Percentiles rank a stretch among this genome's conserved stretches.
Conservation (phyloP, 2,888 invertebrate species). For the Melanotus villosus region DNA sequence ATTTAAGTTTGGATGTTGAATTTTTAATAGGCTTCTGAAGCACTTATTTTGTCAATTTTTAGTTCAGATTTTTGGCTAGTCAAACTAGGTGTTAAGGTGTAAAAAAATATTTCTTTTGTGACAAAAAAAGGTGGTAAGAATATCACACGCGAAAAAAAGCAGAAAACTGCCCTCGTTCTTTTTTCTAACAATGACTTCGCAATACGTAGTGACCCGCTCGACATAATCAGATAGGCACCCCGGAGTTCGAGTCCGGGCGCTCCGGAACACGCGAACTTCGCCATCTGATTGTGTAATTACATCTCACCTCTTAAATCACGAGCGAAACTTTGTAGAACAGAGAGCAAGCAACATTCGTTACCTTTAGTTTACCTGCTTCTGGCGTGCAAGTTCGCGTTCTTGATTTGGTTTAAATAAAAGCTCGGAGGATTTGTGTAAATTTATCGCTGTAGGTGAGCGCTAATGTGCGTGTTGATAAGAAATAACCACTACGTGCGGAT, state of each 20-base stretch:
- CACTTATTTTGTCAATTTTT: no score
- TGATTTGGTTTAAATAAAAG: conserved; percentile 52
- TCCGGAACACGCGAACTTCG: conserved; percentile 57
- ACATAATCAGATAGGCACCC: conserved; percentile 56
- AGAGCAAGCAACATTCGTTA: conserved; percentile 45
- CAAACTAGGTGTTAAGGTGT: no score
- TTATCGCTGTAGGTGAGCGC: conserved; percentile 42
- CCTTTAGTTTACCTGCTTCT: no score
- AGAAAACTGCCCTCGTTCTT: conserved; percentile 14
- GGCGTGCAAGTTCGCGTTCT: conserved; percentile 45
- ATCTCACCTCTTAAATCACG: conserved; percentile 58
- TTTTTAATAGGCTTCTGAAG: no score
- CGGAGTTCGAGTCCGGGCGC: conserved; percentile 54
- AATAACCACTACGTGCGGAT: conserved; percentile 38
- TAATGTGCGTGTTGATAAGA: conserved; percentile 49
- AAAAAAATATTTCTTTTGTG: no score
- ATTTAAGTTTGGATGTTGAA: no score
- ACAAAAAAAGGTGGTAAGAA: no score
- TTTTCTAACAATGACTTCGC: conserved; percentile 47
- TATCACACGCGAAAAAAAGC: conserved; percentile 16
- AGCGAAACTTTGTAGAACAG: conserved; percentile 53
- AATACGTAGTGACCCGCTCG: conserved; percentile 49
- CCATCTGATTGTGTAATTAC: conserved; percentile 60
- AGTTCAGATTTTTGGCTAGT: no score
- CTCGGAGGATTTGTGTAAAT: conserved; percentile 41